phyloP scores from a whole-genome alignment of 2,888 invertebrate genomes.

The Cinara cedri region DNA sequence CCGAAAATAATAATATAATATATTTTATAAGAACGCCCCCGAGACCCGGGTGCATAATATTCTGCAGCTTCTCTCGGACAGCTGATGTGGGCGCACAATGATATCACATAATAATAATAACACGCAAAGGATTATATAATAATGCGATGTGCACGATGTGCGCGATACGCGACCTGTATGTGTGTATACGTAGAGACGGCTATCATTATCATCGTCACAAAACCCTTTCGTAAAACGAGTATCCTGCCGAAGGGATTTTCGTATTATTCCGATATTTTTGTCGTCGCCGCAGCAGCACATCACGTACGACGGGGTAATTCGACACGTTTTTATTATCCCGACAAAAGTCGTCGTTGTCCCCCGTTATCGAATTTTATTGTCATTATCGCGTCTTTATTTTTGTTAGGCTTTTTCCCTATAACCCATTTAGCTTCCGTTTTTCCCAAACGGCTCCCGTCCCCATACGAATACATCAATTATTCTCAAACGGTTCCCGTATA shows the following conservation, averaged over 20 bases:
- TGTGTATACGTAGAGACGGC: neutral
- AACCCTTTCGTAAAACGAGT: conserved; percentile 36
- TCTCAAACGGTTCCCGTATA: no score
- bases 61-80: neutral
- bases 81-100: neutral
- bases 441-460: no score
- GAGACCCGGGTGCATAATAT: no score
- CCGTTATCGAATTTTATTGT: neutral
- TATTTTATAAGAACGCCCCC: neutral
- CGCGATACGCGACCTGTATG: neutral
- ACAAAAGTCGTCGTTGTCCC: neutral
- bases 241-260: conserved; percentile 15
- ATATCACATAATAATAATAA: no score
- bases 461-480: no score
- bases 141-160: neutral
- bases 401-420: neutral
- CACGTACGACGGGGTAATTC: conserved; percentile 1
- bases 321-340: conserved; percentile 14
- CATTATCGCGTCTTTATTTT: neutral
- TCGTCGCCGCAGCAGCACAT: conserved; percentile 6
- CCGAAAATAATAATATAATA: neutral
- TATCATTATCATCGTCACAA: no score
- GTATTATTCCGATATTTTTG: neutral
- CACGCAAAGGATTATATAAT: no score
- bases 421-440: no score